These are phyloP conservation scores for Halichoeres trimaculatus DNA, from an alignment of 2,113 vertebrate genomes.

Conservation along the genomic window DNA sequence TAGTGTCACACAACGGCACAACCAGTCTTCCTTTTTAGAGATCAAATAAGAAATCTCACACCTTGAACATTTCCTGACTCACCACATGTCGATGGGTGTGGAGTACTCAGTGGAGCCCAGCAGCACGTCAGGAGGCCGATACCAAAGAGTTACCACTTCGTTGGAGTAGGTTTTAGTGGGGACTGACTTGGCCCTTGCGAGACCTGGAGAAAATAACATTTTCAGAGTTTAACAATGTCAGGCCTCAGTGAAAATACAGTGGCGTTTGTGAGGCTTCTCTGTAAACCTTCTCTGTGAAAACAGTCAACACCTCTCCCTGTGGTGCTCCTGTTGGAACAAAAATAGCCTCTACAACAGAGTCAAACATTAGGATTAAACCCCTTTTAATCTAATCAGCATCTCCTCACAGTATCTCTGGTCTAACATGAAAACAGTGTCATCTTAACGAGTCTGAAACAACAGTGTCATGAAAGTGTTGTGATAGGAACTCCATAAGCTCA, in stretches of 20 bases:
- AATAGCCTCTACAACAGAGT: too few relatives aligned
- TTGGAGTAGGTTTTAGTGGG: constrained; percentile 98
- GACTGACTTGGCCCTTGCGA: constrained; percentile 95
- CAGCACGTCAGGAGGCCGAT: constrained; percentile 94
- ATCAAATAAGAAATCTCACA: neutral
- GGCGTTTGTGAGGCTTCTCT: neutral
- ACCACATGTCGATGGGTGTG: constrained; percentile 98
- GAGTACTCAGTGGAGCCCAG: constrained; percentile 96
- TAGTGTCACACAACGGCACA: too few relatives aligned
- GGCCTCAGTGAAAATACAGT: neutral
- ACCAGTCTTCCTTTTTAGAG: too few relatives aligned
- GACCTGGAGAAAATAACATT: constrained; percentile 78
- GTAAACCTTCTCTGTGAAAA: too few relatives aligned
- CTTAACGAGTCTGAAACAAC: neutral
- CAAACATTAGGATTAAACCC: neutral
- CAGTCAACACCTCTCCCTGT: neutral
- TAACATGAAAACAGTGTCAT: constrained; percentile 1
- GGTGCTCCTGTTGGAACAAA: neutral
- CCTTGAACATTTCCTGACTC: constrained; percentile 57
- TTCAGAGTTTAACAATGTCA: neutral
- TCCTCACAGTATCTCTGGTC: too few relatives aligned
- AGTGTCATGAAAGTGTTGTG: neutral
- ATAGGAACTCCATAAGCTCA: neutral
- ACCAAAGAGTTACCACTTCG: constrained; percentile 97
- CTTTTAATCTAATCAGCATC: neutral